phyloP scores from a whole-genome alignment of 2,888 invertebrate genomes.

The Agrotis puta region DNA sequence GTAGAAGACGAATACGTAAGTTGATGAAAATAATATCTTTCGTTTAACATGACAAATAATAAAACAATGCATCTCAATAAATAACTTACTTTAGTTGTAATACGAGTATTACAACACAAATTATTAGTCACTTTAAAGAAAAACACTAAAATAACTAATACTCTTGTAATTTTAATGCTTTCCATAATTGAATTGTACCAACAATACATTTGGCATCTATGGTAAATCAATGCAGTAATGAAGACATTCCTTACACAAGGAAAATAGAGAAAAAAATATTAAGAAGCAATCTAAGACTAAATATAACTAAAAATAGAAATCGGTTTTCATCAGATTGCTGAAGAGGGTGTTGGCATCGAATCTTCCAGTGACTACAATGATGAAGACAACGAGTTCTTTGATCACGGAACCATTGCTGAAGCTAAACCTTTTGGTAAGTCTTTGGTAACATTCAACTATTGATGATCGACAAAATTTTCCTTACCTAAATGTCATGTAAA shows the following conservation, averaged over 20 bases:
- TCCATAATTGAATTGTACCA: not conserved
- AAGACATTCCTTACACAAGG: too few relatives aligned
- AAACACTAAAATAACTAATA: not conserved
- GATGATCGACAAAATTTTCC: too few relatives aligned
- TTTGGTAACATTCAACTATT: not conserved
- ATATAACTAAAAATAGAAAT: too few relatives aligned
- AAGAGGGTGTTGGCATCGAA: conserved; percentile 85
- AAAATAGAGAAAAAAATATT: not conserved
- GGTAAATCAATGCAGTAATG: not conserved
- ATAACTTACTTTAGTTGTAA: not conserved
- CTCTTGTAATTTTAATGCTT: not conserved
- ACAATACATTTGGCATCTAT: not conserved
- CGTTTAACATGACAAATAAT: not conserved
- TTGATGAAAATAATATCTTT: conserved; percentile 5
- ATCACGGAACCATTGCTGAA: conserved; percentile 92
- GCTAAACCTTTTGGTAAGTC: conserved; percentile 93
- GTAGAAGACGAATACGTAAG: conserved; percentile 71
- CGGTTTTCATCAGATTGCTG: conserved; percentile 78
- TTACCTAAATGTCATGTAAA: too few relatives aligned
- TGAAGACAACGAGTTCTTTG: conserved; percentile 77
- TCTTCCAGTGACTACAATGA: conserved; percentile 79
- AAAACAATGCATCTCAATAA: not conserved
- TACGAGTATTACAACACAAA: too few relatives aligned
- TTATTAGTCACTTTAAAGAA: not conserved
- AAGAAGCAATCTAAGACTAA: not conserved